These are phyloP conservation scores for Serranochromis macrocephalus DNA, from an alignment of 2,113 vertebrate species.

Conservation along the genomic window DNA sequence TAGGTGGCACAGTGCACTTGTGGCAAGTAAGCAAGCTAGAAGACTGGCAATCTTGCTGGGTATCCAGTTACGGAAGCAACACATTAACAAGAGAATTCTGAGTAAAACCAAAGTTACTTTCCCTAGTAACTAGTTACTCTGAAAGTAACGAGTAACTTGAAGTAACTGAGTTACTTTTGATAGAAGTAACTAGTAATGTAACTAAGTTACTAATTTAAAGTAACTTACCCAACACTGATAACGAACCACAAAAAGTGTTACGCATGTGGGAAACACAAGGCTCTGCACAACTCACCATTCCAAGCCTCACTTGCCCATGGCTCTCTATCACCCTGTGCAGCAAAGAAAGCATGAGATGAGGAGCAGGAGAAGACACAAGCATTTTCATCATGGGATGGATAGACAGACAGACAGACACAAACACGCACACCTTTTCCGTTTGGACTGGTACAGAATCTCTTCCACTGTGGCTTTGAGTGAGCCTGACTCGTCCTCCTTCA, in stretches of 20 bases:
- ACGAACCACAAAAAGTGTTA: neutral
- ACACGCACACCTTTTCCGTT: constrained; percentile 77
- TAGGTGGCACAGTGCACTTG: too few species aligned
- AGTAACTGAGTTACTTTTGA: too few species aligned
- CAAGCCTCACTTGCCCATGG: constrained; percentile 91
- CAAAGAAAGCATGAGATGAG: neutral
- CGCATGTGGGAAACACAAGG: neutral
- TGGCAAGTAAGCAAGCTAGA: too few species aligned
- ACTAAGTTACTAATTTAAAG: too few species aligned
- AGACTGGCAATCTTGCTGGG: too few species aligned
- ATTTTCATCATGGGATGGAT: neutral
- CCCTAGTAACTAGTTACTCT: too few species aligned
- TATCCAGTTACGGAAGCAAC: too few species aligned
- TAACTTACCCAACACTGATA: too few species aligned
- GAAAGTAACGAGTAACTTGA: too few species aligned
- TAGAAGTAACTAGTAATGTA: too few species aligned
- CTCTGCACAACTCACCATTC: constrained; percentile 77
- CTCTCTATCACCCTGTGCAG: constrained; percentile 78
- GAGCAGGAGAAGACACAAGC: neutral
- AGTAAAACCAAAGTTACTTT: too few species aligned
- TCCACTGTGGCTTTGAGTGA: constrained; percentile 94
- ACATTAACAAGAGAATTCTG: too few species aligned
- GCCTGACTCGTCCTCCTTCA: constrained; percentile 95
- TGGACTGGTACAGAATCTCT: constrained; percentile 92
- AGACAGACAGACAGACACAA: neutral